Base-by-base conservation (phyloP, 2,113 vertebrate genomes). In the Piprites chloris region DNA sequence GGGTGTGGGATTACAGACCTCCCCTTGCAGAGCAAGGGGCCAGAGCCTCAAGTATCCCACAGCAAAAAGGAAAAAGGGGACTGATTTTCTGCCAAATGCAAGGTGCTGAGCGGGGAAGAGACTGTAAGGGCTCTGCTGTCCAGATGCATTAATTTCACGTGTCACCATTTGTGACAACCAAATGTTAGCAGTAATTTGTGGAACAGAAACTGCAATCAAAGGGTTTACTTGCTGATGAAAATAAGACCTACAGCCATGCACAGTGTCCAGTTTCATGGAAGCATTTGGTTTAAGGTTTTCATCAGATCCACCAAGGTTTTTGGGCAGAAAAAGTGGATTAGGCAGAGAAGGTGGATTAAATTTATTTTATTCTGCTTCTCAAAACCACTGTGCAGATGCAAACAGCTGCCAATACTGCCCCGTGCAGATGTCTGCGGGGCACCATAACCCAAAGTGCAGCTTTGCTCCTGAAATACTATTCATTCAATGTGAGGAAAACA, bases 331-430 rank as follows among this genome's bases (percentile, higher is more conserved):
- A 76, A 69, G 24, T 23, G 22, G 33, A 22, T 69, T 67, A 46
- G 39, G 41, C 67, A 37, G 75, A 84, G 63, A 24, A 76, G 28
- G 6, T 58, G 42, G 32, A 74, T 63, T 65, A 39, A 27, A 24
- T 93, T 55, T 3, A 11, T 65, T 90, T 59, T 33, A 32, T 33
- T 52, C 59, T 47, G 11, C 65, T 89, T 84, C 50, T 44, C 6
- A 0, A 68, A 94, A 32, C 21, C 14, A 18, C 5, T 0, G 2
- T 1, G 3, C 3, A 0, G 20, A 8, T 7, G 35, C 63, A 50
- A 77, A 52, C 33, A 28, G 75, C 20, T 19, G 27, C 77, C 26
- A 32, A 1, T 10, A 4, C 19, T 17, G 39, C 44, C 33, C 26
- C 28, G 16, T 18, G 33, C 37, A 53, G 41, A 8, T 11, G 27